Evolutionary conservation across 2,113 vertebrate genomes (phyloP), one percentile per base, ranked within the genome.

Genomic region (Patagioenas fasciata): DNA sequence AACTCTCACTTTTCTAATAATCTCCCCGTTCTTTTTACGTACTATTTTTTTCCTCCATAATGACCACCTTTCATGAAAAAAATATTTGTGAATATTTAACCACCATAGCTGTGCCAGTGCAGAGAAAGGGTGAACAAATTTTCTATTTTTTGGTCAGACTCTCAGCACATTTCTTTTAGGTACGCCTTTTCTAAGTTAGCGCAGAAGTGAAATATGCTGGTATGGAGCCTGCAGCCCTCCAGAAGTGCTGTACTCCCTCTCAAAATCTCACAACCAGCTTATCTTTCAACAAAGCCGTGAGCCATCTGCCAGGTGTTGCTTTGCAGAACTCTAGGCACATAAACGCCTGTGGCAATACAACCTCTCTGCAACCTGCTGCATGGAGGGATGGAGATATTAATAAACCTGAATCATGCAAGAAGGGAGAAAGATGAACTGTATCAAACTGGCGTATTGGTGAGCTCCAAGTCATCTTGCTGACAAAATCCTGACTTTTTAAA

Each of bases 221-320:
- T 40, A 69, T 15, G 16, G 57, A 91, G 81, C 19, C 50, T 61
- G 50, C 58, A 80, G 78, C 20, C 50, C 84, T 62, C 82, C 81
- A 69, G 31, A 82, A 82, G 57, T 5, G 16, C 50, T 54, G n/a
- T 5, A 24, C 44, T 85, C 54, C 61, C 62, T 82, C 74, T 94
- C 57, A 72, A n/a, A 92, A 89, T 80, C 62, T 74, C 85, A 80
- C 71, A 50, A 13, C 10, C 71, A 85, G 82, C 75, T 85, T 18
- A 91, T 62, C 81, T 91, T 48, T 60, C 77, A 54, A 32, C 77
- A 82, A 70, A 92, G 84, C 91, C 85, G 88, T 64, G 85, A 89
- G 82, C 87, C 82, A 92, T 92, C 87, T 94, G 97, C 85, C 88
- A 86, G 88, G 80, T 74, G 67, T 58, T 80, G 90, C 84, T 85